Evolutionary conservation across 1,140 invertebrate genomes (phyloP), one percentile per base, ranked within the genome.

Genomic region (Cydia splendana): DNA sequence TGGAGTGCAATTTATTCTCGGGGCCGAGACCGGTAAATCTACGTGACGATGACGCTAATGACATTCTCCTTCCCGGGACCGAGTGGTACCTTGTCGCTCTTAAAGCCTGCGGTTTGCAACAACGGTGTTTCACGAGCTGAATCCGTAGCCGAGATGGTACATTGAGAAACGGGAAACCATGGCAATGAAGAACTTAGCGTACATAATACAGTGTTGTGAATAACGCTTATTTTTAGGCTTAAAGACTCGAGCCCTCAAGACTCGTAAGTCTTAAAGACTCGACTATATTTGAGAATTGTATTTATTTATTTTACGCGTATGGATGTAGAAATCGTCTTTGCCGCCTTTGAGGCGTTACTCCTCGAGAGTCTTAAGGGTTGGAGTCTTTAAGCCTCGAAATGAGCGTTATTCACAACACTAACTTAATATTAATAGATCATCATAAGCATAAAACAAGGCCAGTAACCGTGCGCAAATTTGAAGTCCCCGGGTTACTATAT

Each of bases 1-100:
- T 62, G 4, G 57, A 62, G 57, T 62, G 18, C 20, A 62, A 62
- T 62, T 62, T 62, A 24, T 62, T 20, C 57, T 62, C 57, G 57
- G 18, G 1, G 10, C 18, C 18, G 57, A 62, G 20, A 62, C 57
- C 57, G 57, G 57, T 62, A 62, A n/a, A 53, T 53, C 51, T 62
- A 62, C 57, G 57, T 62, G 57, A 62, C 57, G 57, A 24, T 62
- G 57, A 24, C 57, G 18, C 18, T 62, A 24, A 62, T 62, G 57
- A 62, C 57, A 62, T 53, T 51, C 48, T 9, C 51, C 51, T 53
- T 53, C n/a, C 15, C 51, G n/a, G 51, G 51, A 51, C 48, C 13
- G 4, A 15, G 48, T 51, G 4, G 51, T 53, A 53, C n/a, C 48
- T 51, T 57, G 53, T 57, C 53, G n/a, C 53, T 57, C 53, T 51